A percentile compares a stretch with the other conserved stretches of the same genome.
phyloP scores from a whole-genome alignment of 2,888 invertebrate species.

The Cephonodes hylas region DNA sequence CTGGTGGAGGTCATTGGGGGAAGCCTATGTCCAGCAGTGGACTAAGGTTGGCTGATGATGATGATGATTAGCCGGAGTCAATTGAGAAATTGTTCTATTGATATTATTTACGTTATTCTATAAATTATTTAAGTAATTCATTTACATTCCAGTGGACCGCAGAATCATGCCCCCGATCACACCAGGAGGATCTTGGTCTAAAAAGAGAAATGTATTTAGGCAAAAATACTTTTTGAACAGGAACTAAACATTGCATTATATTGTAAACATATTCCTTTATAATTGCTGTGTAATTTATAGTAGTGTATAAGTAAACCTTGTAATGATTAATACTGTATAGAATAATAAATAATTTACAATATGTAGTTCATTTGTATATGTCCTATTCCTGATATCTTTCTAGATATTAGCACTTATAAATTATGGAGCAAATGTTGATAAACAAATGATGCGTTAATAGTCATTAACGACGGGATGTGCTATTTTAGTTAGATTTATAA shows the following conservation, averaged over 20 bases:
- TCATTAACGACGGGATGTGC: slow-evolving; percentile 3
- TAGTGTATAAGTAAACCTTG: not conserved
- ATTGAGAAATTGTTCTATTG: too few relatives aligned
- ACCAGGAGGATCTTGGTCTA: slow-evolving; percentile 58
- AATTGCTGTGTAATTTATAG: not conserved
- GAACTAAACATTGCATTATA: not conserved
- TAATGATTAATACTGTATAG: not conserved
- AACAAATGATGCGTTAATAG: not conserved
- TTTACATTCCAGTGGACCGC: slow-evolving; percentile 51
- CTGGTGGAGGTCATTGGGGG: too few relatives aligned
- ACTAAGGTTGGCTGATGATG: too few relatives aligned
- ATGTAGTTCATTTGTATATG: too few relatives aligned
- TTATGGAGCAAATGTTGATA: not conserved
- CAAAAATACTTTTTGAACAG: slow-evolving; percentile 1
- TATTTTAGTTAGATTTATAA: slow-evolving; percentile 5
- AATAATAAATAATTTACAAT: not conserved
- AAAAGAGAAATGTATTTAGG: slow-evolving; percentile 40
- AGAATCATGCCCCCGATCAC: slow-evolving; percentile 47
- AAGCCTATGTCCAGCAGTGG: too few relatives aligned
- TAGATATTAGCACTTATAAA: not conserved
- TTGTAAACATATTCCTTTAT: not conserved
- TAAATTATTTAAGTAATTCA: not conserved
- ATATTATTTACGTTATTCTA: too few relatives aligned
- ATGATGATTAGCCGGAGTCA: too few relatives aligned
- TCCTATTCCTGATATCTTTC: not conserved